These are phyloP conservation scores for Mesorhabditis sp. DNA, from an alignment of 2,888 invertebrate species.

Conservation along the genomic window DNA sequence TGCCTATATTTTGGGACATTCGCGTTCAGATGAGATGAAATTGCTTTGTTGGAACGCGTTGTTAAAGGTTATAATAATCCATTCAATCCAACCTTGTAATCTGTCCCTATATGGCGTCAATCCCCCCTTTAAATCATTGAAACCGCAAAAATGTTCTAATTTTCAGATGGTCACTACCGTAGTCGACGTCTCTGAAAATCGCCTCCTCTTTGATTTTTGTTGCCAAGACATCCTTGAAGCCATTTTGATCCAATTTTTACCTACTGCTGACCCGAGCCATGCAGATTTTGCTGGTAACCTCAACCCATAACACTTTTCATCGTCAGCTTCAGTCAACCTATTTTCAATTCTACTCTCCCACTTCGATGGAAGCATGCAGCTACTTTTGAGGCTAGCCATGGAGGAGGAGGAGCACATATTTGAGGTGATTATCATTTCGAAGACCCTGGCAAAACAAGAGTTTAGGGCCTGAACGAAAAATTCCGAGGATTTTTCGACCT, in stretches of 20 bases:
- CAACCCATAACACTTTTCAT: too few species aligned
- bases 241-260: constrained; percentile 1
- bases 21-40: too few species aligned
- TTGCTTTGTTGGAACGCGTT: too few species aligned
- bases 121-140: too few species aligned
- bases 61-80: too few species aligned
- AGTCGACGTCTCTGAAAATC: background rate
- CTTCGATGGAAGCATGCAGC: background rate
- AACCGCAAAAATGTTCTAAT: too few species aligned
- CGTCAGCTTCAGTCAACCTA: background rate
- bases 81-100: too few species aligned
- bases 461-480: background rate
- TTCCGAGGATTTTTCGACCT: background rate
- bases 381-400: background rate
- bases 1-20: too few species aligned
- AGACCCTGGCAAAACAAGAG: too few species aligned
- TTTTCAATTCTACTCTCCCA: background rate
- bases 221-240: constrained; percentile 6
- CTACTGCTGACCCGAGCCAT: background rate
- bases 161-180: background rate
- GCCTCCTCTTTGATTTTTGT: background rate
- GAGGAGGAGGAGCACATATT: background rate
- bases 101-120: too few species aligned
- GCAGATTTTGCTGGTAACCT: too few species aligned
- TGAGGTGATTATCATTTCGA: background rate